Conservation (phyloP, 2,113 vertebrate genomes). For the Cinclus cinclus region DNA sequence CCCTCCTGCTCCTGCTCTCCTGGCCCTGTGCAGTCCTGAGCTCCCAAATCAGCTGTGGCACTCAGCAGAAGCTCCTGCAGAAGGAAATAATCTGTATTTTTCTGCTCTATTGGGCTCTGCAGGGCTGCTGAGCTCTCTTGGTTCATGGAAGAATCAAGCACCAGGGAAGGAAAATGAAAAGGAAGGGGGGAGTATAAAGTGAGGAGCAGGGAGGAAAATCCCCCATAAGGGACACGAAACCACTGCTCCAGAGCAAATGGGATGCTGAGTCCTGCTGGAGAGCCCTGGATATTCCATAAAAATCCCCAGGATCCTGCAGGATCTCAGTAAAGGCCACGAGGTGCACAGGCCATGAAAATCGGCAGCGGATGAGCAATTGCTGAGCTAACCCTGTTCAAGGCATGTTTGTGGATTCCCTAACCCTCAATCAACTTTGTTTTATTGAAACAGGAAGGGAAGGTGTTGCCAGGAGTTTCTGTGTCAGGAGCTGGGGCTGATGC, state of each 20-base stretch:
- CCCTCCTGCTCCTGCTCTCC: background rate
- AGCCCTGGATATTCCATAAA: rapidly evolving
- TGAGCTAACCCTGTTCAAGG: background rate
- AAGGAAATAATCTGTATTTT: background rate
- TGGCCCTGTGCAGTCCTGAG: background rate
- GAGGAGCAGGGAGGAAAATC: background rate
- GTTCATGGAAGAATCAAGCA: background rate
- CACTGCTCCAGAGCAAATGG: background rate
- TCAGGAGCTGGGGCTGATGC: background rate
- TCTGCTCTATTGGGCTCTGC: background rate
- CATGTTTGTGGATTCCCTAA: background rate
- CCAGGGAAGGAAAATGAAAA: background rate
- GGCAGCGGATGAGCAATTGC: background rate
- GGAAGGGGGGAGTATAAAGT: rapidly evolving
- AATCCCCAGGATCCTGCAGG: background rate
- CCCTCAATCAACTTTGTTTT: background rate
- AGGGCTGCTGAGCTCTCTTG: background rate
- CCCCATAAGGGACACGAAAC: background rate
- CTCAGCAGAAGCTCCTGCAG: background rate
- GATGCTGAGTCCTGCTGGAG: background rate
- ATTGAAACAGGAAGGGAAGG: no score
- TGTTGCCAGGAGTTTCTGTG: no score
- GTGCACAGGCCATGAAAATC: background rate
- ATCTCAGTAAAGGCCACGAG: no score
- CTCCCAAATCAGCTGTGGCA: background rate